phyloP scores from a whole-genome alignment of 1,140 invertebrate species.

The Bacillus rossius region DNA sequence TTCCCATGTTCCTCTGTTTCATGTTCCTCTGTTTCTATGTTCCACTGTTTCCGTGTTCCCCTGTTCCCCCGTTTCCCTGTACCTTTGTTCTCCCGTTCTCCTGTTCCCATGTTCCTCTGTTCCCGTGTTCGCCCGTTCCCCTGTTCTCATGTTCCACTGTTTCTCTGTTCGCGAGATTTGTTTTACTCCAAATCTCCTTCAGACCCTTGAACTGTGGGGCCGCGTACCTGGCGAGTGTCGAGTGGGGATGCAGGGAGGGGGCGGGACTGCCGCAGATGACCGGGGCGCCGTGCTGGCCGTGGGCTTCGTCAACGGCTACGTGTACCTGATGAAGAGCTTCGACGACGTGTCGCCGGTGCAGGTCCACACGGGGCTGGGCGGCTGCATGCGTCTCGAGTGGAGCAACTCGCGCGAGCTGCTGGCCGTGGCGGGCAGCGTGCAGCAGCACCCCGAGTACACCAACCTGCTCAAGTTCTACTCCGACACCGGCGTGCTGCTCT shows the following conservation, averaged over 20 bases:
- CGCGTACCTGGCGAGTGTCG: too few species aligned
- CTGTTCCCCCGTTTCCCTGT: too few species aligned
- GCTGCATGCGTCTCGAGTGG: conserved; percentile 86
- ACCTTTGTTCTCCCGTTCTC: not conserved
- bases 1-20: not conserved
- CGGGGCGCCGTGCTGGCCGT: conserved; percentile 77
- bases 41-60: not conserved
- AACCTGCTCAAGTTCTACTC: conserved; percentile 78
- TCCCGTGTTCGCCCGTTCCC: not conserved
- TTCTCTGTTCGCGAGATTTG: too few species aligned
- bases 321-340: conserved; percentile 83
- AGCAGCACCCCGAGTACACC: conserved; percentile 45
- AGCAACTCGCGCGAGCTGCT: conserved; percentile 89
- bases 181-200: too few species aligned
- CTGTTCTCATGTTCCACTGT: too few species aligned
- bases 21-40: not conserved
- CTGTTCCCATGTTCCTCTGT: too few species aligned
- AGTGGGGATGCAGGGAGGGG: too few species aligned
- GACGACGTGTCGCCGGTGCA: conserved; percentile 87
- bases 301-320: conserved; percentile 80
- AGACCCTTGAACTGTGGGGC: too few species aligned
- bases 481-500: conserved; percentile 63
- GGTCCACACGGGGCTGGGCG: conserved; percentile 73
- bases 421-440: conserved; percentile 78
- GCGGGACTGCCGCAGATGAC: conserved; percentile 47